A percentile compares a stretch with the other conserved stretches of the same genome.
Evolutionary conservation across 2,797 vertebrate species (phyloP).

Genomic region (Menidia menidia): DNA sequence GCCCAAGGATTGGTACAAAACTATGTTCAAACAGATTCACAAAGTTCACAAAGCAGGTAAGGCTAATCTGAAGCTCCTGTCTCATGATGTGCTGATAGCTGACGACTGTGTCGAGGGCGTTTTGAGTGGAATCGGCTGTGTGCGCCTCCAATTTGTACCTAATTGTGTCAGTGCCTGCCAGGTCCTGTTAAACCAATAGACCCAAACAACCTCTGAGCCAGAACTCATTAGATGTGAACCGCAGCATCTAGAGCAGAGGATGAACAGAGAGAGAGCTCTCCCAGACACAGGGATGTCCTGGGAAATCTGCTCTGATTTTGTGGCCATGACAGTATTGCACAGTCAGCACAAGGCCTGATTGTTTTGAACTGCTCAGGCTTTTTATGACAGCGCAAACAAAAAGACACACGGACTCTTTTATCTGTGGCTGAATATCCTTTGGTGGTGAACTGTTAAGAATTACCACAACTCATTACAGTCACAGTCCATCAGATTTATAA

Average conservation of each 20-base stretch:
- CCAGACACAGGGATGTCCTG: conserved; percentile 62
- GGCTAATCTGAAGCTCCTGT: conserved; percentile 29
- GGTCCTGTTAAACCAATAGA: conserved; percentile 53
- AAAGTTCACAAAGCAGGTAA: conserved; percentile 97
- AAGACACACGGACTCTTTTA: conserved; percentile 3
- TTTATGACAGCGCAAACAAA: conserved; percentile 23
- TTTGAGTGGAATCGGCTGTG: conserved; percentile 19
- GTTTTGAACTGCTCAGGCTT: conserved; percentile 58
- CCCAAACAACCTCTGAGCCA: conserved; percentile 55
- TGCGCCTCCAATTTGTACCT: conserved; percentile 22
- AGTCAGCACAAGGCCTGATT: conserved; percentile 68
- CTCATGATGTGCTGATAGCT: neutral
- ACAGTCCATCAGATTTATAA: conserved; percentile 14
- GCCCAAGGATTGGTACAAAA: conserved; percentile 99
- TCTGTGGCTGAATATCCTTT: conserved; percentile 14
- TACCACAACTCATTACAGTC: neutral
- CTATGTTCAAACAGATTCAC: conserved; percentile 99
- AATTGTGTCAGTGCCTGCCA: conserved; percentile 24
- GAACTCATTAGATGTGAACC: conserved; percentile 68
- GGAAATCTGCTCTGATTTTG: conserved; percentile 69
- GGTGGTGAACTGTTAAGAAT: conserved; percentile 10
- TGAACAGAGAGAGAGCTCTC: conserved; percentile 56
- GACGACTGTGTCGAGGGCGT: neutral
- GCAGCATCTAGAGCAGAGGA: conserved; percentile 45
- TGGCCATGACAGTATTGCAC: conserved; percentile 55